A percentile compares a stretch with the other conserved stretches of the same genome.
Conservation (phyloP, 1,140 invertebrate species). For the Dendroctonus valens region DNA sequence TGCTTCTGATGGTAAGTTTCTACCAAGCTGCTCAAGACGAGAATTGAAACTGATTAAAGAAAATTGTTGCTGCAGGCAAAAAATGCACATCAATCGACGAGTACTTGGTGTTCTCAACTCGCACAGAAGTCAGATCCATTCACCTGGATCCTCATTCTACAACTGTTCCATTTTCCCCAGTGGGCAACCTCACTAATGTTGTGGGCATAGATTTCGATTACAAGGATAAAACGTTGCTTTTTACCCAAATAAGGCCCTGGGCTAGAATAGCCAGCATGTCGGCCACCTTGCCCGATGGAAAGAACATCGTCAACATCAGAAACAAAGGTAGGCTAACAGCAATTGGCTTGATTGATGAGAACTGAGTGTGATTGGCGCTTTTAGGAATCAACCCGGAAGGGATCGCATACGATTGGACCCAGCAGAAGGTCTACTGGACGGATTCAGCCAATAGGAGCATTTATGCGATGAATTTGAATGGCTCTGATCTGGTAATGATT, state of each 20-base stretch:
- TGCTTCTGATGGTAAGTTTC: constrained; percentile 50
- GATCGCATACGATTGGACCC: constrained; percentile 96
- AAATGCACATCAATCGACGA: constrained; percentile 83
- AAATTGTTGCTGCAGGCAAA: constrained; percentile 38
- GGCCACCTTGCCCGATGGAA: constrained; percentile 62
- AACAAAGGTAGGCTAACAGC: constrained; percentile 65
- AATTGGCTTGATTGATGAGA: not conserved
- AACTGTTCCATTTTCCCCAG: constrained; percentile 79
- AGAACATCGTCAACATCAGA: constrained; percentile 70
- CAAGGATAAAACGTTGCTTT: constrained; percentile 80
- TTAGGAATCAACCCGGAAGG: constrained; percentile 77
- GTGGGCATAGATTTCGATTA: constrained; percentile 97
- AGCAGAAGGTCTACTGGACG: constrained; percentile 96
- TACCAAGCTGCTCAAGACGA: not conserved
- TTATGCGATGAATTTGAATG: constrained; percentile 91
- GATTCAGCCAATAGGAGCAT: constrained; percentile 93
- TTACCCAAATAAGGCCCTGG: constrained; percentile 90
- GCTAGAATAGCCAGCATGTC: constrained; percentile 81
- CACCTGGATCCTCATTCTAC: constrained; percentile 79
- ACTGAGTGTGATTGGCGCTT: not conserved
- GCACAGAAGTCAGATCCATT: constrained; percentile 86
- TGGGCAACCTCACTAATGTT: constrained; percentile 91
- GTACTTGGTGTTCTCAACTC: constrained; percentile 87
- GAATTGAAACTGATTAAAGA: not conserved
- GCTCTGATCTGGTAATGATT: constrained; percentile 89